Conservation (phyloP, 2,888 invertebrate species). For the Elmis aenea region DNA sequence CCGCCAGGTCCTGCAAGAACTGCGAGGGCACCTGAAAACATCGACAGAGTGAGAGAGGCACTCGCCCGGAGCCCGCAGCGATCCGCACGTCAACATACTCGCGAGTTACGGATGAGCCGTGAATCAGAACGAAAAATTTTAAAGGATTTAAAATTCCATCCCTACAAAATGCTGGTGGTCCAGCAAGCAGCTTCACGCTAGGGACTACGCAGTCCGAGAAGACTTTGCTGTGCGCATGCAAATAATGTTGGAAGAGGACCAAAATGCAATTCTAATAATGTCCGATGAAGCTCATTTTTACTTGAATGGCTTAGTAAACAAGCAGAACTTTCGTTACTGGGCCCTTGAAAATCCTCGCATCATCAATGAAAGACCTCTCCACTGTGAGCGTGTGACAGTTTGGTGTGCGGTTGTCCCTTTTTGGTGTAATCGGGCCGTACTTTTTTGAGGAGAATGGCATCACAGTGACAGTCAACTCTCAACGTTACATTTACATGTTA, state of each 20-base stretch:
- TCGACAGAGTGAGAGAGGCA: neutral
- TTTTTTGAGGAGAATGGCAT: slow-evolving; percentile 2
- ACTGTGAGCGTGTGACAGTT: slow-evolving; percentile 13
- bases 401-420: slow-evolving; percentile 7
- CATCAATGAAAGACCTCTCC: slow-evolving; percentile 17
- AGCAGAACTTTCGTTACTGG: slow-evolving; percentile 20
- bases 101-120: no score
- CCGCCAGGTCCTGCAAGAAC: neutral
- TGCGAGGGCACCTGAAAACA: slow-evolving; percentile 1
- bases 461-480: slow-evolving; percentile 2
- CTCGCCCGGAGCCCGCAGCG: neutral
- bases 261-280: slow-evolving; percentile 6
- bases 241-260: neutral
- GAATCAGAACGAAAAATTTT: neutral
- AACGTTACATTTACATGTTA: slow-evolving; percentile 1
- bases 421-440: slow-evolving; percentile 2
- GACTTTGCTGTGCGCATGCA: neutral
- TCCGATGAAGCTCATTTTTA: slow-evolving; percentile 14
- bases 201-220: neutral
- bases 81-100: no score
- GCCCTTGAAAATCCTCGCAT: slow-evolving; percentile 14
- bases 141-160: neutral
- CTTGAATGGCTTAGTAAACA: slow-evolving; percentile 10
- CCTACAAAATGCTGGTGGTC: neutral
- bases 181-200: neutral